Percentiles rank a stretch among this genome's conserved stretches.
These are phyloP conservation scores for Didymodactylos carnosus DNA, from an alignment of 2,888 invertebrate species.

Conservation along the genomic window DNA sequence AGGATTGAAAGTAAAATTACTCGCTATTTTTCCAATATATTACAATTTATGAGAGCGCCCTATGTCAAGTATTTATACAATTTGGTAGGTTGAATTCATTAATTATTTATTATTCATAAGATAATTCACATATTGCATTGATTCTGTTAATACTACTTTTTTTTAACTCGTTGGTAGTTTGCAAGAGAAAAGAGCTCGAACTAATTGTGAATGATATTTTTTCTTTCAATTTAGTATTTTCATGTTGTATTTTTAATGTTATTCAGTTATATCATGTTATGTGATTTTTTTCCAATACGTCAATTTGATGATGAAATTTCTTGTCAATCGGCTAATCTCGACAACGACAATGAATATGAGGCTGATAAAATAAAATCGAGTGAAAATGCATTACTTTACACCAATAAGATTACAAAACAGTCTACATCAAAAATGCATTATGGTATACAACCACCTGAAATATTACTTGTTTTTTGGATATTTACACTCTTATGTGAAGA, in stretches of 20 bases:
- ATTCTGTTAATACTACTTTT: not conserved
- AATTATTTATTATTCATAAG: too few species aligned
- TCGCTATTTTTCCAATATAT: not conserved
- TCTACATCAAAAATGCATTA: too few species aligned
- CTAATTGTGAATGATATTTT: too few species aligned
- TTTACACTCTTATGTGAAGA: slow-evolving; percentile 29
- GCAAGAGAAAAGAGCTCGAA: too few species aligned
- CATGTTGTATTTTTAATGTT: not conserved
- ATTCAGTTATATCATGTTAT: not conserved
- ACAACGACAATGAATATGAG: not conserved
- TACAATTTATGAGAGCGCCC: not conserved
- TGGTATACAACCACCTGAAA: not conserved
- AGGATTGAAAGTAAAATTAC: not conserved
- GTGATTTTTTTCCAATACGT: not conserved
- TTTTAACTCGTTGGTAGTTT: too few species aligned
- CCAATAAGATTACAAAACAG: not conserved
- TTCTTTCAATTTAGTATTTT: not conserved
- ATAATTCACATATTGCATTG: too few species aligned
- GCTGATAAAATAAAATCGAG: not conserved
- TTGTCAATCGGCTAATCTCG: not conserved
- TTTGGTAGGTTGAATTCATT: not conserved
- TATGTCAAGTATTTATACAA: not conserved
- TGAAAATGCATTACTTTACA: not conserved
- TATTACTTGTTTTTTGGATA: slow-evolving; percentile 29
- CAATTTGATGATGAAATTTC: not conserved